A percentile compares a stretch with the other conserved stretches of the same genome.
Conservation (phyloP, 2,113 vertebrate genomes). For the Campylorhamphus procurvoides region DNA sequence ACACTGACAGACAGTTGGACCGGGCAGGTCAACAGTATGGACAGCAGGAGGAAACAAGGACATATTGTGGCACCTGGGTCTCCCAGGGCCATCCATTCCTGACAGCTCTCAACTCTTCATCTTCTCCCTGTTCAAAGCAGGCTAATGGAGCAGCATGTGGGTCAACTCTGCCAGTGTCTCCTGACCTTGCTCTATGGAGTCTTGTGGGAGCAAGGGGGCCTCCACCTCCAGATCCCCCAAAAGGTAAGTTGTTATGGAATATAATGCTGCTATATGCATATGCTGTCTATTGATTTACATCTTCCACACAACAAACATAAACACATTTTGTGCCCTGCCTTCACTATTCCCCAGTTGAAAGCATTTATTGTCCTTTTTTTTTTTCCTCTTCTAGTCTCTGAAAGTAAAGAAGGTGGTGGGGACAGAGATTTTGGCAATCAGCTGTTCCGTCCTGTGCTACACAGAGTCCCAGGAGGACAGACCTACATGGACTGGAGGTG, state of each 20-base stretch:
- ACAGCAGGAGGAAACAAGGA: neutral
- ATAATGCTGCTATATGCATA: no score
- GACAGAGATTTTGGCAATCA: neutral
- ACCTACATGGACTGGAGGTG: rapidly evolving
- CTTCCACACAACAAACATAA: neutral
- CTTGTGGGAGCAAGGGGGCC: neutral
- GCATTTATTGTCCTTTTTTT: neutral
- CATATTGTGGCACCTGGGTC: neutral
- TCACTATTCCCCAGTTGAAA: neutral
- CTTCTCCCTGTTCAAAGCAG: neutral
- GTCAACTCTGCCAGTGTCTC: neutral
- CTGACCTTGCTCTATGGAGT: neutral
- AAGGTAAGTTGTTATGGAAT: neutral
- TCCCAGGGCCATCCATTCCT: neutral
- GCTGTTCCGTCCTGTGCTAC: neutral
- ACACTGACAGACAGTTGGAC: neutral
- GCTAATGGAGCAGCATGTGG: neutral
- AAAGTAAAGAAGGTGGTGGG: neutral
- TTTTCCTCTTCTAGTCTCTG: neutral
- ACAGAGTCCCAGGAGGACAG: neutral
- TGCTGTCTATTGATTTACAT: neutral
- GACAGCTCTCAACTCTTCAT: neutral
- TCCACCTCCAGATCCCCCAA: neutral
- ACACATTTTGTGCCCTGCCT: neutral
- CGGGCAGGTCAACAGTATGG: neutral